Conservation (phyloP, 2,797 vertebrate species). For the Fundulus diaphanus region DNA sequence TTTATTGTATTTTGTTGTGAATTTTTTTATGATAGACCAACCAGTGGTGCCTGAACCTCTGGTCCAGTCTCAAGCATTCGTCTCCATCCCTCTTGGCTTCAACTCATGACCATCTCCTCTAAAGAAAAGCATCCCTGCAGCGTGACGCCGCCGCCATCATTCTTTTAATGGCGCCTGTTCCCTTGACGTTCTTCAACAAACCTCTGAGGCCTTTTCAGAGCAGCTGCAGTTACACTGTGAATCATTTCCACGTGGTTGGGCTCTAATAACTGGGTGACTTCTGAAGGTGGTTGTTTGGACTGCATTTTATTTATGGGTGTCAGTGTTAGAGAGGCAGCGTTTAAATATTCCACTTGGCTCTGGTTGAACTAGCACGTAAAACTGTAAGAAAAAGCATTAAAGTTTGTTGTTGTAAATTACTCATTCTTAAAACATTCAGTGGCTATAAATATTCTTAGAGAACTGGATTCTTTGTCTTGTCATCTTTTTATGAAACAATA, state of each 20-base stretch:
- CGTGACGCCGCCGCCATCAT: background rate
- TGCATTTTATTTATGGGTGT: no score
- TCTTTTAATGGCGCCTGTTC: background rate
- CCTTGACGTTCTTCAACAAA: background rate
- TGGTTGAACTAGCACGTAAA: background rate
- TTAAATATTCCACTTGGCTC: background rate
- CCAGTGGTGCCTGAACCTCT: background rate
- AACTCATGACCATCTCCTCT: background rate
- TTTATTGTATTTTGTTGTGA: background rate
- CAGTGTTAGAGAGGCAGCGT: no score
- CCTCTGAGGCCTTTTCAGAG: background rate
- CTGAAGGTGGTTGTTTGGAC: no score
- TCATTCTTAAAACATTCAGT: background rate
- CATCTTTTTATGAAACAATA: background rate
- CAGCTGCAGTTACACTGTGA: background rate
- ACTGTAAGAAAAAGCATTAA: no score
- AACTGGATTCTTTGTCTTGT: background rate
- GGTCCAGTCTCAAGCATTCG: background rate
- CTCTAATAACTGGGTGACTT: background rate
- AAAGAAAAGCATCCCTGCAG: background rate
- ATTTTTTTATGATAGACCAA: background rate
- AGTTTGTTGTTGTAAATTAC: background rate
- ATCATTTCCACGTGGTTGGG: background rate
- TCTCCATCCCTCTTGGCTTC: background rate
- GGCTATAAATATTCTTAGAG: background rate